Conservation (phyloP, 2,797 vertebrate genomes). For the Pseudochirops corinnae region DNA sequence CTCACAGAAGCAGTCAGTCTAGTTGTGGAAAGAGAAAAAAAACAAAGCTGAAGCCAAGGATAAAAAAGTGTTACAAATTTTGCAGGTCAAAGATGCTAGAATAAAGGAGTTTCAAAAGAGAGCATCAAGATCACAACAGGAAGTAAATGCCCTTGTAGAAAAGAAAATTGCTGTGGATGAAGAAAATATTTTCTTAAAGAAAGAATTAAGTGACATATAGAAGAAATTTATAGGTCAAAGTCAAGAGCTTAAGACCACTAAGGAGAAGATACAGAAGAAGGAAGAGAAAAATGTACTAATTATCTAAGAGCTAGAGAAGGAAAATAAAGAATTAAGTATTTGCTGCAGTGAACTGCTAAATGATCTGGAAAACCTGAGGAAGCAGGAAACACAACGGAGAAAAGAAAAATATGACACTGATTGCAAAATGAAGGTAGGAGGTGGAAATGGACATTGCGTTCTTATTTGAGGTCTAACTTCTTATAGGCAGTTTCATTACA, state of each 20-base stretch:
- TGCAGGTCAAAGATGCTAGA: conserved; percentile 92
- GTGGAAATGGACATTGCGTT: conserved; percentile 64
- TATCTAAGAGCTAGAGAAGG: conserved; percentile 90
- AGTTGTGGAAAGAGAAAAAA: conserved; percentile 94
- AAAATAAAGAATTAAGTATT: conserved; percentile 92
- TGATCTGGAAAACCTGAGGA: conserved; percentile 95
- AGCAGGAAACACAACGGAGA: conserved; percentile 88
- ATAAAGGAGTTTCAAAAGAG: conserved; percentile 91
- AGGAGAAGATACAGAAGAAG: conserved; percentile 88
- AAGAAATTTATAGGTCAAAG: conserved; percentile 91
- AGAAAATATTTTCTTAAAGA: conserved; percentile 89
- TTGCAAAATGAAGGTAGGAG: conserved; percentile 91
- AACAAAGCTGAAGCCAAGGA: conserved; percentile 95
- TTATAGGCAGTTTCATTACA: conserved; percentile 80
- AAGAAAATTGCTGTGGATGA: conserved; percentile 87
- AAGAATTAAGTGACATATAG: conserved; percentile 89
- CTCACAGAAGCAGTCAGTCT: conserved; percentile 92
- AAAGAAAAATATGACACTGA: conserved; percentile 88
- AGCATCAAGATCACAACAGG: conserved; percentile 88
- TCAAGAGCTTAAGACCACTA: conserved; percentile 88
- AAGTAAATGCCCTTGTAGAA: conserved; percentile 89
- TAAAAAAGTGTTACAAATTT: conserved; percentile 94
- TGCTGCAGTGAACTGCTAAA: conserved; percentile 90
- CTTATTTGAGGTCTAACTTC: conserved; percentile 80
- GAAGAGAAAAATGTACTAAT: conserved; percentile 90